Evolutionary conservation across 1,140 invertebrate genomes (phyloP).

Genomic region (Hestina assimilis): DNA sequence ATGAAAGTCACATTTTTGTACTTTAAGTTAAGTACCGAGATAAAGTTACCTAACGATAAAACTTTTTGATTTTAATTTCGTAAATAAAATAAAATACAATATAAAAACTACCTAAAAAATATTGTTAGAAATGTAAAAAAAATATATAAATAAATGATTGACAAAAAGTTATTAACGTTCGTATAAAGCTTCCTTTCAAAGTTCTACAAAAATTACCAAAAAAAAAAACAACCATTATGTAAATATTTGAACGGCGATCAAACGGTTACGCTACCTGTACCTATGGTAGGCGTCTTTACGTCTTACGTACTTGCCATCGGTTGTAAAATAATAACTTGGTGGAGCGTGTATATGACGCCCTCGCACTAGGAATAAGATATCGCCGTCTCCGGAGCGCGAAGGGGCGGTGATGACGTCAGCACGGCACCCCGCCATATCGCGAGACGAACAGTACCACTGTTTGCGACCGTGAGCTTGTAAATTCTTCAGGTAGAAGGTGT

Average conservation of each 20-base stretch:
- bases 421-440: conserved; percentile 68
- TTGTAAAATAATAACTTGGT: conserved; percentile 67
- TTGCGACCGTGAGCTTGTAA: conserved; percentile 66
- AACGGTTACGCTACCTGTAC: conserved; percentile 53
- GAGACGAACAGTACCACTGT: conserved; percentile 73
- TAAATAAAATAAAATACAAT: too few relatives aligned
- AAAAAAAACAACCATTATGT: conserved; percentile 25
- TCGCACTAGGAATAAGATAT: conserved; percentile 63
- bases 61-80: too few relatives aligned
- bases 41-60: too few relatives aligned
- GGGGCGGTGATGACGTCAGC: conserved; percentile 72
- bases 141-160: neutral
- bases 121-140: neutral
- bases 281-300: conserved; percentile 65
- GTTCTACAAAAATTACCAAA: conserved; percentile 18
- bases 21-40: too few relatives aligned
- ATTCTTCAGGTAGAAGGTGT: conserved; percentile 74
- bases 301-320: conserved; percentile 71
- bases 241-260: conserved; percentile 12
- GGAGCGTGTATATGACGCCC: conserved; percentile 66
- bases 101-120: neutral
- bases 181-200: neutral
- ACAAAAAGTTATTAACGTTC: neutral
- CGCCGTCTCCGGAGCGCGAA: conserved; percentile 42
- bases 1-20: too few relatives aligned